A percentile compares a stretch with the other conserved stretches of the same genome.
phyloP scores from a whole-genome alignment of 2,888 invertebrate genomes.

The Entomobrya multifasciata region DNA sequence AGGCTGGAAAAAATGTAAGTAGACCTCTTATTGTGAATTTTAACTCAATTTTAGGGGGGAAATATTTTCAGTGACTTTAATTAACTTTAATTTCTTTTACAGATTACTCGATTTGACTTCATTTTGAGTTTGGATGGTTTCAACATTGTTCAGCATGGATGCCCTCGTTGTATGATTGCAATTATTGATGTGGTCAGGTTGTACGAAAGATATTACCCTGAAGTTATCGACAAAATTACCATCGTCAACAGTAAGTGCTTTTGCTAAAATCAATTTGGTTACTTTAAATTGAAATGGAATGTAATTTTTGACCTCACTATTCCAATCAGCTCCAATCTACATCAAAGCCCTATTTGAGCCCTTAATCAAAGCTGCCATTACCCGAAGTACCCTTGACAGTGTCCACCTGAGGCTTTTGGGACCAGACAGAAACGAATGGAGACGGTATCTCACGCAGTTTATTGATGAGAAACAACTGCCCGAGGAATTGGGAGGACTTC shows the following conservation, averaged over 20 bases:
- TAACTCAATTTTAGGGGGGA: no score
- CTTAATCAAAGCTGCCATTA: no score
- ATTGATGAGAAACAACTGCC: neutral
- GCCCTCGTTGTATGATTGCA: neutral
- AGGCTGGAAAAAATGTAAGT: no score
- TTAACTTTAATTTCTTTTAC: neutral
- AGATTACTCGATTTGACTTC: conserved; percentile 14
- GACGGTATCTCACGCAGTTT: neutral
- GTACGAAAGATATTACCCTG: no score
- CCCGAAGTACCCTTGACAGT: neutral
- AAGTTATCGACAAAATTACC: no score
- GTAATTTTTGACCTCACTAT: no score
- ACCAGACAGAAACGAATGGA: neutral
- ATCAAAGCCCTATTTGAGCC: no score
- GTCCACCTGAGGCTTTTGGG: neutral
- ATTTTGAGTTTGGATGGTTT: conserved; percentile 4
- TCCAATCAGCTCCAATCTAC: neutral
- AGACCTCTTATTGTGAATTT: neutral
- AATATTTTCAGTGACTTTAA: no score
- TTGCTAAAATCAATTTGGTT: neutral
- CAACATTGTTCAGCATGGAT: neutral
- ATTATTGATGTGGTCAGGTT: no score
- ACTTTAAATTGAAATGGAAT: neutral
- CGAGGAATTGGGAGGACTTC: neutral
- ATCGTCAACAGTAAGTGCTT: no score